phyloP scores from a whole-genome alignment of 2,888 invertebrate species.

The Brenthis hecate region DNA sequence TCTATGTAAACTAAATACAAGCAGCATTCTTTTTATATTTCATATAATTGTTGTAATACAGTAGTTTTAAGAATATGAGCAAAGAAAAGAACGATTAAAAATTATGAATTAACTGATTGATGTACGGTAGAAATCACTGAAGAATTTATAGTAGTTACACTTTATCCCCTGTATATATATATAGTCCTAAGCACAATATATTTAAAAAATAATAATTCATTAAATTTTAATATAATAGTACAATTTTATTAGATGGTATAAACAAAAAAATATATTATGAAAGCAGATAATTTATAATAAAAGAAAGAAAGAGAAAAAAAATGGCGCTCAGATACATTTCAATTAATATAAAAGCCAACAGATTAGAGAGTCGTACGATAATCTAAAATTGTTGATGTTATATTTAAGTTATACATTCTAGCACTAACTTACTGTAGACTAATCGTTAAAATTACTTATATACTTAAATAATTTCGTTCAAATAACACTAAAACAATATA shows the following conservation, averaged over 20 bases:
- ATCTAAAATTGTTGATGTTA: conserved; percentile 20
- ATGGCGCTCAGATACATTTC: conserved; percentile 1
- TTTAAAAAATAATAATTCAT: background rate
- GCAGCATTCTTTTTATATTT: conserved; percentile 10
- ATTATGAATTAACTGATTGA: background rate
- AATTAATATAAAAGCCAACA: conserved; percentile 25
- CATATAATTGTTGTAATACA: conserved; percentile 6
- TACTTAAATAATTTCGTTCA: conserved; percentile 78
- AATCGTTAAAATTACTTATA: conserved; percentile 46
- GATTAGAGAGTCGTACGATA: conserved; percentile 22
- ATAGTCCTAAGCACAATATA: conserved; percentile 8
- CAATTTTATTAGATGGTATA: no score
- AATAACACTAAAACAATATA: conserved; percentile 53
- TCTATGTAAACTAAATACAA: conserved; percentile 25
- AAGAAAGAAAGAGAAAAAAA: conserved; percentile 1
- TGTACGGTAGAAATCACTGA: background rate
- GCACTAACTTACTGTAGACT: conserved; percentile 24
- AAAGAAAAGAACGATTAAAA: background rate
- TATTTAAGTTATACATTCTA: conserved; percentile 11
- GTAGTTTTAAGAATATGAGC: background rate
- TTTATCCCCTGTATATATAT: background rate
- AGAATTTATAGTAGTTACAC: background rate
- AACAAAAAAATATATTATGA: no score
- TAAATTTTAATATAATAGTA: no score
- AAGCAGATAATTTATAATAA: background rate